Base-by-base conservation (phyloP, 2,113 vertebrate genomes). In the Lophura nycthemera region DNA sequence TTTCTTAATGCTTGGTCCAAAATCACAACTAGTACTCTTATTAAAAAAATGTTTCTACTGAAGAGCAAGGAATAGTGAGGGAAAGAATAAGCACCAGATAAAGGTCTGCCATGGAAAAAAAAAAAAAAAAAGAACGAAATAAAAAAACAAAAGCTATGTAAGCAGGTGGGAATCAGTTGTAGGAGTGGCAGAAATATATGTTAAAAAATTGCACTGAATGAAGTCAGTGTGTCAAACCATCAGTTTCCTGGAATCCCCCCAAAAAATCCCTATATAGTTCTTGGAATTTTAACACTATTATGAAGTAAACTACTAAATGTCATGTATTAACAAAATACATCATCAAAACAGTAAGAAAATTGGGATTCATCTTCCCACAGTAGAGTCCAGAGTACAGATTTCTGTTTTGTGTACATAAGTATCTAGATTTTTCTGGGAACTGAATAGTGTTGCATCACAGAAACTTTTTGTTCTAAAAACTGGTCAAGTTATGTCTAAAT, bases 131-230 rank as follows among this genome's bases (percentile, higher is more conserved):
- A 13, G 38, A 38, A 38, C 38, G 10, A 66, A 66, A 56, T 17
- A 74, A 43, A 56, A 56, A 17, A 15, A 78, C 14, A 43, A 43
- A 71, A 11, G 1, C 43, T 34, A n/a, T 60, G 3, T 32, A 61
- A 66, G 83, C 29, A 27, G 34, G 2, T 18, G 5, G 14, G 13
- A 80, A 32, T 5, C 4, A 40, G 4, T 56, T 86, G 42, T 42
- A 86, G 1, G 0, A 70, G 9, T 54, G 21, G 14, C 1, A 3
- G 11, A 92, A 88, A 50, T 38, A 45, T 1, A 0, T 59, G 5
- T 56, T 32, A 38, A 87, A 80, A 7, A 73, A 21, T 5, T 52
- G 12, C 8, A 43, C 3, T 38, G 30, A 77, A 80, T 42, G 13
- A 64, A 90, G 16, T 45, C 5, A 19, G 3, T 59, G 8, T 66